Evolutionary conservation across 2,888 invertebrate genomes (phyloP), one percentile per base, ranked within the genome.

Genomic region (Arctia plantaginis): DNA sequence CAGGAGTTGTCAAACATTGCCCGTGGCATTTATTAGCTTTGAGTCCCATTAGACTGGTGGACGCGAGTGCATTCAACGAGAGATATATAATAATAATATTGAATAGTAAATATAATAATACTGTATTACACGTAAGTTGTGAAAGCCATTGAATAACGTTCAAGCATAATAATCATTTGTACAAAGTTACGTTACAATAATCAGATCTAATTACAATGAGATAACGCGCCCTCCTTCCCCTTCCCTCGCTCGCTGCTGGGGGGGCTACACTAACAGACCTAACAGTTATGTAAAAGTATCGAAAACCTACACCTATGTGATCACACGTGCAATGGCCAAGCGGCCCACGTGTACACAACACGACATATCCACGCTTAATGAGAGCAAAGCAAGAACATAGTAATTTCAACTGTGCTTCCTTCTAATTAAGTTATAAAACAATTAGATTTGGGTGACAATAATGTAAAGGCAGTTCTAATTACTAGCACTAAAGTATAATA

Each of bases 211-310:
- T 73, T 73, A 80, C 68, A 72, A 44, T 0, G 69, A 69, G 75
- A 67, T 20, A 35, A 20, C 20, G 41, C 8, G 23, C 15, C 13
- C 6, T n/a, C 10, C 30, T 12, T 39, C 15, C 33, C 30, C 12
- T 8, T 20, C 12, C 18, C 35, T 35, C 35, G 35, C 6, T 4
- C 35, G 33, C 59, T n/a, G 4, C 18, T 6, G 13, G 18, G 20
- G 23, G 68, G 51, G 47, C 51, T 51, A 44, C 39, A 20, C 27
- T 41, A 59, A 67, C 39, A 44, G 81, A 66, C 71, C 27, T 41
- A 59, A 67, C 39, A 44, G 81, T 68, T 71, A 83, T 88, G 89
- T 90, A 90, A 88, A 89, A 78, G 84, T 82, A 80, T 90, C 82
- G 88, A 90, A 90, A 86, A 74, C 79, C 73, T 86, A 82, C 72